These are phyloP conservation scores for Hyppa rectilinea DNA, from an alignment of 2,888 invertebrate species.

Conservation along the genomic window DNA sequence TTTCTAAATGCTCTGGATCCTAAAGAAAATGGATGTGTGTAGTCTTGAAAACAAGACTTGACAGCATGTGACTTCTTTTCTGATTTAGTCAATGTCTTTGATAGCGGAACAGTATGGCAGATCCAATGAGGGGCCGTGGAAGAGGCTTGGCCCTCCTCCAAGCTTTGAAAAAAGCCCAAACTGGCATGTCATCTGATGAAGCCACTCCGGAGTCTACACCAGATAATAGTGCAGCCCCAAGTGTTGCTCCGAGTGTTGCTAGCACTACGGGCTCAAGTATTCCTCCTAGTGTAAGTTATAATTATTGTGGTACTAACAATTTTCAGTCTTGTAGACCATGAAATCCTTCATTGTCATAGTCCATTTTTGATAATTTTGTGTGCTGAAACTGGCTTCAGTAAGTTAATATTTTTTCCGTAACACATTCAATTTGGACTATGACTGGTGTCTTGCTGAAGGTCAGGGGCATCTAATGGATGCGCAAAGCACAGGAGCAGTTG, in stretches of 20 bases:
- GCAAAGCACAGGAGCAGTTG: neutral
- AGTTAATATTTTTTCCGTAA: neutral
- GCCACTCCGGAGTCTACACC: constrained; percentile 74
- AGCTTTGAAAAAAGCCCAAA: constrained; percentile 79
- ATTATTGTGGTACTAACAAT: neutral
- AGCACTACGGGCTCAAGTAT: constrained; percentile 25
- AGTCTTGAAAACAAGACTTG: neutral
- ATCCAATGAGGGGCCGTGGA: constrained; percentile 81
- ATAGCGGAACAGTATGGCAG: constrained; percentile 76
- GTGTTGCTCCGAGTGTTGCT: constrained; percentile 65
- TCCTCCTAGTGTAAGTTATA: constrained; percentile 54
- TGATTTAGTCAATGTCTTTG: neutral
- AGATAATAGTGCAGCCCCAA: constrained; percentile 72
- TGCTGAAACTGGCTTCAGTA: neutral
- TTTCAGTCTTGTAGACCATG: neutral
- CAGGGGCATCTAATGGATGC: neutral
- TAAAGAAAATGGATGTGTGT: neutral
- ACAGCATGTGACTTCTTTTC: too few relatives aligned
- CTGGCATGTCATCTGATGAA: constrained; percentile 70
- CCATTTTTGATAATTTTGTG: neutral
- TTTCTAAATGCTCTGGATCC: neutral
- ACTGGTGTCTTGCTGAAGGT: neutral
- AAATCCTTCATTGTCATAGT: neutral
- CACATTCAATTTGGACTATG: neutral
- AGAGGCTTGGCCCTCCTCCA: constrained; percentile 83